A percentile compares a stretch with the other conserved stretches of the same genome.
These are phyloP conservation scores for Watsonalla binaria DNA, from an alignment of 2,888 invertebrate species.

Conservation along the genomic window DNA sequence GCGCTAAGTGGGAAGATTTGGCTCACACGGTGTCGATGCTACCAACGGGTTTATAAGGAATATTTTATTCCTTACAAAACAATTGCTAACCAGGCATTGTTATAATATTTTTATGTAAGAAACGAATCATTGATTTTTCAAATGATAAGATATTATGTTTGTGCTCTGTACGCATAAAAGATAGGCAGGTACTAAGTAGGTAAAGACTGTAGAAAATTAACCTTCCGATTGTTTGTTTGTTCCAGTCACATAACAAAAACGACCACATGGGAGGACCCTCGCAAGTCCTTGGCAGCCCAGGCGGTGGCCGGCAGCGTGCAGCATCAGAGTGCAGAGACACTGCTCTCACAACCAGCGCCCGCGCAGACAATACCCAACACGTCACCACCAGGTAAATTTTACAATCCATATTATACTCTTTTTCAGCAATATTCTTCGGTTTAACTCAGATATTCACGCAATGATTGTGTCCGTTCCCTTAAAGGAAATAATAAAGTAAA, in stretches of 20 bases:
- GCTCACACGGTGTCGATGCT: slow-evolving; percentile 37
- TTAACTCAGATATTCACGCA: too few species aligned
- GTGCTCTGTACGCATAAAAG: too few species aligned
- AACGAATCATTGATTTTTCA: too few species aligned
- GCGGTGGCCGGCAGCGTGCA: slow-evolving; percentile 68
- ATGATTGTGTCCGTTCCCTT: too few species aligned
- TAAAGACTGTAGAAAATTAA: background rate
- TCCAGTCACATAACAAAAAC: slow-evolving; percentile 91
- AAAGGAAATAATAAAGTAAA: too few species aligned
- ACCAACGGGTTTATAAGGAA: slow-evolving; percentile 37
- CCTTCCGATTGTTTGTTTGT: slow-evolving; percentile 17
- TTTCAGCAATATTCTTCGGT: too few species aligned
- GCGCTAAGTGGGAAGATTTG: slow-evolving; percentile 67
- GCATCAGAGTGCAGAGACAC: slow-evolving; percentile 73
- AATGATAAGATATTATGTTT: background rate
- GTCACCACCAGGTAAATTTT: slow-evolving; percentile 52
- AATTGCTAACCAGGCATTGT: background rate
- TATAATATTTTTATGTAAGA: too few species aligned
- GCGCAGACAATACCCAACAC: slow-evolving; percentile 55
- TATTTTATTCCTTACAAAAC: slow-evolving; percentile 15
- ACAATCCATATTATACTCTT: too few species aligned
- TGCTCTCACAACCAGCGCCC: slow-evolving; percentile 61
- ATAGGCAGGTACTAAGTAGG: too few species aligned
- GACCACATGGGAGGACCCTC: slow-evolving; percentile 95
- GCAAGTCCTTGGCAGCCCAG: slow-evolving; percentile 86